Evolutionary conservation across 2,888 invertebrate genomes (phyloP).

Genomic region (Ennomos erosarius): DNA sequence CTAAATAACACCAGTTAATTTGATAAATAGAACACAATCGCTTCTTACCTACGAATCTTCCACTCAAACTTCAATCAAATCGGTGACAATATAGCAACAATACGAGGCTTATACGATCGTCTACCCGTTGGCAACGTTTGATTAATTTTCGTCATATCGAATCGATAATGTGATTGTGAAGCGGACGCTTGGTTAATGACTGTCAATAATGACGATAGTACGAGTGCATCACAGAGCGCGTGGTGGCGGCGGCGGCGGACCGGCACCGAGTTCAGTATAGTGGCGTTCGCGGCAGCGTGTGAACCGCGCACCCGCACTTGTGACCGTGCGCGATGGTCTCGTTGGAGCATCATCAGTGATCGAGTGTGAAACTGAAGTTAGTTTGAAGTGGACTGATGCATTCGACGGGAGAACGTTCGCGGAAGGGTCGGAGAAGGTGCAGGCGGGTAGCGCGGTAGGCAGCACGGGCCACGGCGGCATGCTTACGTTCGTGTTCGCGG

Average conservation of each 20-base stretch:
- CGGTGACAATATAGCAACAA: constrained; percentile 45
- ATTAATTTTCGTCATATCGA: constrained; percentile 47
- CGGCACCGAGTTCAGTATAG: constrained; percentile 65
- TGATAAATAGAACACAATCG: constrained; percentile 16
- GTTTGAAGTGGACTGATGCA: constrained; percentile 67
- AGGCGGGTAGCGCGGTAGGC: constrained; percentile 67
- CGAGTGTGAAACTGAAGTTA: constrained; percentile 48
- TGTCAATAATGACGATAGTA: constrained; percentile 75
- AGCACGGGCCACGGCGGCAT: constrained; percentile 56
- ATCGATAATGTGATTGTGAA: constrained; percentile 47
- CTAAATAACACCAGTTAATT: constrained; percentile 24
- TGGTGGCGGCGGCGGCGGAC: constrained; percentile 51
- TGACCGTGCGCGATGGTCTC: constrained; percentile 55
- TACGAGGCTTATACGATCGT: constrained; percentile 35
- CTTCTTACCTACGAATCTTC: constrained; percentile 10
- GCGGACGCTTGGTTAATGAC: constrained; percentile 57
- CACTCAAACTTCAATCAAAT: constrained; percentile 17
- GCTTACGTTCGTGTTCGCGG: constrained; percentile 87
- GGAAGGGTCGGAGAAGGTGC: constrained; percentile 62
- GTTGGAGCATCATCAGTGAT: constrained; percentile 45
- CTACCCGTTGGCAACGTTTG: constrained; percentile 41
- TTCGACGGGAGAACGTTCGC: constrained; percentile 56
- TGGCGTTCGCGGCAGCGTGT: constrained; percentile 70
- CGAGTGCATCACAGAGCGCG: constrained; percentile 63
- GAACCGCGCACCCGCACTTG: constrained; percentile 67